These are phyloP conservation scores for Ovibos moschatus DNA, from an alignment of 2,113 vertebrate species.

Conservation along the genomic window DNA sequence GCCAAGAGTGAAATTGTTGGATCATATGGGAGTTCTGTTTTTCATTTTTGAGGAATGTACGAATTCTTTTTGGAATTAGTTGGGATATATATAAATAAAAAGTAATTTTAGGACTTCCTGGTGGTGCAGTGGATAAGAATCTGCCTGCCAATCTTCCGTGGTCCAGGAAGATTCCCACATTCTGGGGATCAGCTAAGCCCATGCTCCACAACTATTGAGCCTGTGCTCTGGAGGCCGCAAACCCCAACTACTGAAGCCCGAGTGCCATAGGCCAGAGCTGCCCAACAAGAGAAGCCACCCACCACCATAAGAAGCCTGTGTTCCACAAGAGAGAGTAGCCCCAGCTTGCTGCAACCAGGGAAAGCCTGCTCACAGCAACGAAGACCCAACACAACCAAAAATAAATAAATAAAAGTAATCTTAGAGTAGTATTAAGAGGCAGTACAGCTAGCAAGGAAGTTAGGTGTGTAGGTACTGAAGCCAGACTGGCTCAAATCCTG, in stretches of 20 bases:
- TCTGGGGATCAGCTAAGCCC: background rate
- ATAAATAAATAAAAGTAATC: background rate
- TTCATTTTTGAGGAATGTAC: background rate
- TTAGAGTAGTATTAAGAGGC: background rate
- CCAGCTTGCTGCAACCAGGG: background rate
- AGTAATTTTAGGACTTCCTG: background rate
- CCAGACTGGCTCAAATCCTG: background rate
- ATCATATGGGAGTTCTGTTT: background rate
- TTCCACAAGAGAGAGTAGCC: background rate
- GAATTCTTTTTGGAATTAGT: conserved; percentile 1
- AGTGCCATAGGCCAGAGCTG: background rate
- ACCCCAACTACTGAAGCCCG: background rate
- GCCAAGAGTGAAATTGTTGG: background rate
- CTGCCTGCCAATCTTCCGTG: background rate
- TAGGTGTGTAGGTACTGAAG: background rate
- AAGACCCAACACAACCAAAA: background rate
- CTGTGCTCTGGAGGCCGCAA: background rate
- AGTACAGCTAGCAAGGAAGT: background rate
- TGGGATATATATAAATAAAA: background rate
- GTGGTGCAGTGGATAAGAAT: background rate
- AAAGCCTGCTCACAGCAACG: background rate
- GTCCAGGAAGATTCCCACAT: background rate
- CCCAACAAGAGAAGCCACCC: background rate
- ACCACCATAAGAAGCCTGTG: background rate
- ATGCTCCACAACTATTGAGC: background rate